Evolutionary conservation across 1,140 invertebrate genomes (phyloP), one percentile per base, ranked within the genome.

Genomic region (Heliconius himera): DNA sequence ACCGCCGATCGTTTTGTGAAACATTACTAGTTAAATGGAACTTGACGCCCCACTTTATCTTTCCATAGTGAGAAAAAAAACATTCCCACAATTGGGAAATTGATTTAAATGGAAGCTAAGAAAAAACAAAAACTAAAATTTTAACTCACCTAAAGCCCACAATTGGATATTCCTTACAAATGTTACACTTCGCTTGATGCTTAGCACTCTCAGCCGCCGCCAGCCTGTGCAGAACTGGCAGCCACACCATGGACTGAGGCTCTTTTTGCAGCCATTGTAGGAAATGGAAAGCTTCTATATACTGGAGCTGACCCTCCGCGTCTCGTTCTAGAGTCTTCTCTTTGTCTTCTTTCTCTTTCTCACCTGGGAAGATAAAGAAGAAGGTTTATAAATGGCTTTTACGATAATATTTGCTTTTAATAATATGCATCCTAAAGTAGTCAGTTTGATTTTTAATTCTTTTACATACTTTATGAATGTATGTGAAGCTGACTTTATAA

Each of bases 141-240:
- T 2, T 1, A 20, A 5, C 81, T 88, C 92, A 98, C 96, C 98
- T 97, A 89, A 99, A 98, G 51, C 99, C 99, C 81, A 99, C 96
- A 83, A 99, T 99, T 18, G 99, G 99, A 95, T 99, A 99, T 88
- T 98, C 97, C 95, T 99, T 99, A 95, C 99, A 99, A 85, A 99
- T 98, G 95, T 99, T 99, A 95, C 99, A 99, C 95, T 99, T 99
- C 77, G 99, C 99, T 95, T 99, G 98, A 95, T 99, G 99, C 94
- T 98, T 98, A 8, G 99, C 98, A 46, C 95, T 96, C 95, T 99
- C 99, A 0, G 99, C 98, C 1, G 98, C 98, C 16, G 98, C 97
- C 72, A 99, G 94, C 73, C 99, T 95, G 93, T 99, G 99, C 81
- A 99, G 95, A 70, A 99, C 99, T 6, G 99, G 99, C 81, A 99